Evolutionary conservation across 2,113 vertebrate genomes (phyloP).

Genomic region (Lipophrys pholis): DNA sequence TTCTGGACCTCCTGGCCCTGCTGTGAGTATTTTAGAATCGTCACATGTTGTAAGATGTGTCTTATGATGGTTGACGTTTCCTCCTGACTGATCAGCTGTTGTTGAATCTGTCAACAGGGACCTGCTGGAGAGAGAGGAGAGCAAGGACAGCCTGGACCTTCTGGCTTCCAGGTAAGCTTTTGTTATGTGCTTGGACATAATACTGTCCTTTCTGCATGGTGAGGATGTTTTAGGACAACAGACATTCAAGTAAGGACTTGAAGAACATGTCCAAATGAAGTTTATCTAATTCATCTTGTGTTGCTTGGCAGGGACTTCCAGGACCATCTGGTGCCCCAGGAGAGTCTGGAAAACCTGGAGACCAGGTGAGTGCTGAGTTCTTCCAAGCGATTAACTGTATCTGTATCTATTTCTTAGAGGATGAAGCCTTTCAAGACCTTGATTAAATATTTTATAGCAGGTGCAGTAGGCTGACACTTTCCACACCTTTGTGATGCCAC

Average conservation of each 20-base stretch:
- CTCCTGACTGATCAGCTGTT: constrained; percentile 6
- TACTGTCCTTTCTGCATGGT: too few species aligned
- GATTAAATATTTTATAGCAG: not conserved
- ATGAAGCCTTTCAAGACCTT: not conserved
- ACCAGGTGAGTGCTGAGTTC: constrained; percentile 85
- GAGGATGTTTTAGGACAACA: not conserved
- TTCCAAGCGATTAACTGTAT: not conserved
- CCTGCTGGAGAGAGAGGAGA: constrained; percentile 95
- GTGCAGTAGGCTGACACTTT: not conserved
- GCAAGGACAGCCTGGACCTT: constrained; percentile 92
- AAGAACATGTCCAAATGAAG: too few species aligned
- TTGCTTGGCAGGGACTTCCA: constrained; percentile 89
- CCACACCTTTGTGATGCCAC: too few species aligned
- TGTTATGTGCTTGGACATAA: not conserved
- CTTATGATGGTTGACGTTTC: not conserved
- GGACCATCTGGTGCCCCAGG: constrained; percentile 93
- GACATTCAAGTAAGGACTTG: not conserved
- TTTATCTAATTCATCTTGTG: too few species aligned
- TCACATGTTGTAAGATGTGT: not conserved
- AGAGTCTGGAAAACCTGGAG: constrained; percentile 94
- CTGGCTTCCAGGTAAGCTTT: constrained; percentile 93
- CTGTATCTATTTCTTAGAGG: not conserved
- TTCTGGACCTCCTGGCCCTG: constrained; percentile 88
- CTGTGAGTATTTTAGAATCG: constrained; percentile 84
- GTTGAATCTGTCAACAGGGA: constrained; percentile 81